Evolutionary conservation across 1,140 invertebrate species (phyloP), one percentile per base, ranked within the genome.

Genomic region (Nephotettix cincticeps): DNA sequence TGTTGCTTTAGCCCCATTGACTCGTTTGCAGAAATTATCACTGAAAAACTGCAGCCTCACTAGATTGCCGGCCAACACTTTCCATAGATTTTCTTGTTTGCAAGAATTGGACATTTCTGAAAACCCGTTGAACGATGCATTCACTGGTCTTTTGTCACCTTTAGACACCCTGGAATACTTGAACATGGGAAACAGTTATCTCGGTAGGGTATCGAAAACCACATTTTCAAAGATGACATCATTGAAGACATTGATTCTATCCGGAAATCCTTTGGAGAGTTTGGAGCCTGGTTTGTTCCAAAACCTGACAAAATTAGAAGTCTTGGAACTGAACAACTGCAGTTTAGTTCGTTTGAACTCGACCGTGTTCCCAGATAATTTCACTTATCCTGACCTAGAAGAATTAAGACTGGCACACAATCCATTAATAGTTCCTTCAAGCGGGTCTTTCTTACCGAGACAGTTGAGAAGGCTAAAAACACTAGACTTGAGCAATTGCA

Each of bases 181-280:
- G 11, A 89, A 91, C 75, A 91, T 91, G 89, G 89, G 89, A 6
- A 90, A 90, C 74, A 89, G 89, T 79, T 87, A 88, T 77, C 80
- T 91, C 11, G 87, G 87, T 1, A 83, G 88, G 71, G 85, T 91
- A 30, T 86, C 86, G 9, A 87, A 86, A 25, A 83, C 87, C 3
- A 88, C 88, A 1, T 91, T 91, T 77, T 84, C 87, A 0, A 86
- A 88, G 77, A 90, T 90, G 89, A 88, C 87, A 0, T 86, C 86
- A 0, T 83, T 91, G 76, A 88, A 86, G 74, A 84, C 83, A 43
- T 80, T 91, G 23, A 84, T 91, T 47, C 79, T 91, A 6, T 90
- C 89, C 1, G 89, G 89, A 11, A 91, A 91, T 72, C 84, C 86
- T 73, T 77, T 91, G 1, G 81, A 88, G 71, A 86, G 84, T 2